Evolutionary conservation across 2,888 invertebrate species (phyloP), one percentile per base, ranked within the genome.

Genomic region (Eristalis tenax): DNA sequence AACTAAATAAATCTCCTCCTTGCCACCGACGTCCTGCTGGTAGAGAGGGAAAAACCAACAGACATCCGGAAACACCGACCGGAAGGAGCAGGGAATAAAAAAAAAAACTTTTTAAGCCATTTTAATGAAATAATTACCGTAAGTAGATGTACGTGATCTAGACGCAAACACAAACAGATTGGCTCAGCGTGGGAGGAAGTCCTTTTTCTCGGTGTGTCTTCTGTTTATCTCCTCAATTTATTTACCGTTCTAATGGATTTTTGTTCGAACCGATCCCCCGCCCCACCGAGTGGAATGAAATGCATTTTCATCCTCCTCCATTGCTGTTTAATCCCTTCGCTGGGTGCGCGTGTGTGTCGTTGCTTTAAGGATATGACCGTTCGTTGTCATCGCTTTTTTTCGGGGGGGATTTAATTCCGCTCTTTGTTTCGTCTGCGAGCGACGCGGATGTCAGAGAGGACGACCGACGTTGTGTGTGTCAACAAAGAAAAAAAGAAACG

Each of bases 121-220:
- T 81, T 88, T 88, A 88, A 88, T 88, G 88, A 88, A 88, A 88
- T 88, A 84, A 88, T 88, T 88, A 88, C 84, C 80, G 77, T 88
- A 88, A 88, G 84, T 88, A 88, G 88, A 81, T 88, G 77, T 81
- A 88, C 88, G 88, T 88, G 83, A 84, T 84, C 76, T 70, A 71
- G 68, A 75, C 63, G 35, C 73, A 76, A n/a, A 80, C 68, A 77
- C 57, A 43, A 23, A 78, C 64, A 71, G 56, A 59, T 56, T 18
- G 6, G 40, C 8, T 57, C 59, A 65, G 35, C 70, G 43, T 32
- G 18, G 65, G 26, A 40, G 32, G 65, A 43, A 59, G 28, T 77
- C 77, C 64, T 82, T 68, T 61, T 23, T 59, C 26, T 11, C 26
- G 28, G 66, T 66, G 10, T 28, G 50, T 28, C 66, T 70, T 38